Evolutionary conservation across 1,140 invertebrate species (phyloP), one percentile per base, ranked within the genome.

Genomic region (Cydia amplana): DNA sequence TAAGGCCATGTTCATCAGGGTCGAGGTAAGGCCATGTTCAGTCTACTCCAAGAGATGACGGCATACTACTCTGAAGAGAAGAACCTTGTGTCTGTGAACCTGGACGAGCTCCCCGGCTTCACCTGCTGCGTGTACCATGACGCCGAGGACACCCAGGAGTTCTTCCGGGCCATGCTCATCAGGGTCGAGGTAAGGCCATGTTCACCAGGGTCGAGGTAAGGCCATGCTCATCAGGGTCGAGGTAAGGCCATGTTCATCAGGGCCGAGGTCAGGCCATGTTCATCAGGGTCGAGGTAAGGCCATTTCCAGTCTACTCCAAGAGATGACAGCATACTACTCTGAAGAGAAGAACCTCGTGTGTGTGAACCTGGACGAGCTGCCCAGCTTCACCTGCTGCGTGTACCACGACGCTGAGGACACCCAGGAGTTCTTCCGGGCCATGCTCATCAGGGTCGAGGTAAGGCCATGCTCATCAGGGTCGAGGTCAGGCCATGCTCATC

Each of bases 401-500:
- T 84, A 82, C 55, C 85, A 85, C 28, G 87, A 87, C 6, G 79
- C 84, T 0, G 83, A 85, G 0, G 82, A 79, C 7, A 77, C 85
- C 2, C 82, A 6, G n/a, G 49, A 80, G 25, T 88, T 79, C 76
- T 91, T 88, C 67, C 82, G 90, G 75, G 85, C 77, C 6, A 77
- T 92, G 32, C 84, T 89, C 67, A 85, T 91, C 16, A 83, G 80
- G 49, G 64, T 87, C 0, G 84, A 90, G 83, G 89, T 91, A 73
- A 32, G 32, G 32, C 32, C 5, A 32, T 32, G 25, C 3, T 25
- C 25, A 25, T 25, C 25, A 25, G 25, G 25, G 25, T 25, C 25
- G 25, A 25, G 25, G 25, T 25, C 1, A 25, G n/a, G n/a, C n/a
- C n/a, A n/a, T n/a, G n/a, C n/a, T n/a, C n/a, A n/a, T n/a, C n/a